Evolutionary conservation across 1,140 invertebrate genomes (phyloP).

Genomic region (Leptopilina clavipes): DNA sequence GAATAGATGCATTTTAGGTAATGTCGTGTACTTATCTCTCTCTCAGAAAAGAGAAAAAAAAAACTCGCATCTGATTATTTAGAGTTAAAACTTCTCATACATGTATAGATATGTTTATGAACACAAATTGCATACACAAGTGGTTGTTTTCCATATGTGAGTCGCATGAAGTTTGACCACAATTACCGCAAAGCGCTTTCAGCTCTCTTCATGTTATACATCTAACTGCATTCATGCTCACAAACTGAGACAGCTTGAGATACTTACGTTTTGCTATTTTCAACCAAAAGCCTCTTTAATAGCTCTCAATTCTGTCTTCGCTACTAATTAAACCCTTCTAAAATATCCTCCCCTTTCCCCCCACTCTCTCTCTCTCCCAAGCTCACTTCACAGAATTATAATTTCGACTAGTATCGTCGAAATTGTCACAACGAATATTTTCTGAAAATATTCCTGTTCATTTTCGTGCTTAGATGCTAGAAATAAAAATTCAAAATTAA

Average conservation of each 20-base stretch:
- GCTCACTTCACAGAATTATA: no score
- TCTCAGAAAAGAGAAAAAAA: no score
- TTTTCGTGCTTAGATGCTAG: no score
- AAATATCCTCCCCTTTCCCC: not conserved
- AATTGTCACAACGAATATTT: not conserved
- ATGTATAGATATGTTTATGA: not conserved
- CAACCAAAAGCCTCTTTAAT: constrained; percentile 39
- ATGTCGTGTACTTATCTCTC: no score
- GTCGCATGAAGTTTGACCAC: constrained; percentile 58
- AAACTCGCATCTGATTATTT: not conserved
- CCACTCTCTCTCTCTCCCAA: no score
- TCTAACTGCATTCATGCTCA: constrained; percentile 35
- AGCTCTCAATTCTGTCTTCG: constrained; percentile 34
- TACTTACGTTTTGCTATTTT: constrained; percentile 28
- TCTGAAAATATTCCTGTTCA: no score
- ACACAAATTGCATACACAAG: not conserved
- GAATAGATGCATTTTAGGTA: not conserved
- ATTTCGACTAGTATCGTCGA: not conserved
- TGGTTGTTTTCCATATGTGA: constrained; percentile 40
- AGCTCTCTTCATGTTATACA: constrained; percentile 43
- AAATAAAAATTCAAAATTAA: no score
- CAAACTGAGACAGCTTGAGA: constrained; percentile 35
- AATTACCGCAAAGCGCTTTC: constrained; percentile 56
- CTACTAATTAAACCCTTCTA: constrained; percentile 13
- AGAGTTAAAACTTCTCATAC: not conserved